Conservation (phyloP, 2,888 invertebrate genomes). For the Agrochola litura region DNA sequence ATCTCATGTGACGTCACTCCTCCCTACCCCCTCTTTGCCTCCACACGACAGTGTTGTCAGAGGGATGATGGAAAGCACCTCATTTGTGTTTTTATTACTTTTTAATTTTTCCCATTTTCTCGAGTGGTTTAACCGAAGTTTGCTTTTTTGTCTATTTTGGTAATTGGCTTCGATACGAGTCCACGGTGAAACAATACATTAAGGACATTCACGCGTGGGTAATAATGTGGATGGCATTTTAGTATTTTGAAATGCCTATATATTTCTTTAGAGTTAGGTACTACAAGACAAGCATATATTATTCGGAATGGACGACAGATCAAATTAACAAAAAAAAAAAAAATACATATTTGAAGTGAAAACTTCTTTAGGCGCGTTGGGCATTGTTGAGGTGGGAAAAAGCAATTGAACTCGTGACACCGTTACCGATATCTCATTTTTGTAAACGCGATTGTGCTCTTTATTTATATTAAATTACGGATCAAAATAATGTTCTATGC, state of each 20-base stretch:
- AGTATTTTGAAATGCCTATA: background rate
- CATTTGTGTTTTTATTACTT: conserved; percentile 90
- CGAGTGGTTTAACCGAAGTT: conserved; percentile 75
- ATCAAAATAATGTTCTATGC: too few species aligned
- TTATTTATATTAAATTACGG: too few species aligned
- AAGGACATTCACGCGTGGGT: background rate
- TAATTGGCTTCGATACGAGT: background rate
- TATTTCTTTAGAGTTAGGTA: background rate
- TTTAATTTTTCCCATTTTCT: conserved; percentile 88
- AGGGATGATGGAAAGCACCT: conserved; percentile 89
- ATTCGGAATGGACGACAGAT: background rate
- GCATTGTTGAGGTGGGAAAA: too few species aligned
- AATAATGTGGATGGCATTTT: background rate
- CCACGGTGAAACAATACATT: background rate
- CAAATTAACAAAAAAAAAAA: background rate
- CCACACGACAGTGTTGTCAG: conserved; percentile 79
- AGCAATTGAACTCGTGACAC: too few species aligned
- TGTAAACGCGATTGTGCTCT: too few species aligned
- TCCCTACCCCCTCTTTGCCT: conserved; percentile 65
- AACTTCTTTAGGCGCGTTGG: too few species aligned
- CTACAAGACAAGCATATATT: background rate
- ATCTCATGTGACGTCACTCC: conserved; percentile 89
- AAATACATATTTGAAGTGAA: too few species aligned
- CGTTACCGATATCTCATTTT: too few species aligned
- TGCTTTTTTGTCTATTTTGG: conserved; percentile 37